phyloP scores from a whole-genome alignment of 2,113 vertebrate genomes.

The Dasyornis broadbenti region DNA sequence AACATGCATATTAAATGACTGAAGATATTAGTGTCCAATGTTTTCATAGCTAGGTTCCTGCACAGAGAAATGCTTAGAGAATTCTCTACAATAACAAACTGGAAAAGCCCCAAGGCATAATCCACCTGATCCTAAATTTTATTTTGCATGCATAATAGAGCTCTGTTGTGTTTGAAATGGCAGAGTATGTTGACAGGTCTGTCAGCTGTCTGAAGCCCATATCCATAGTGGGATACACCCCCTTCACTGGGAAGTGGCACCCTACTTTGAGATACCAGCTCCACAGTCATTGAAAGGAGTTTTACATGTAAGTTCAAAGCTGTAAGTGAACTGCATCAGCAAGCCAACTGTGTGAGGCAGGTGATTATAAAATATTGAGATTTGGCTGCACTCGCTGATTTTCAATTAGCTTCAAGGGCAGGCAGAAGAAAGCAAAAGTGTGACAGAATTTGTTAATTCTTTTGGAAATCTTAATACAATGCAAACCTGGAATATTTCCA shows the following conservation, averaged over 20 bases:
- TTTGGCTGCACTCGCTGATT: slow-evolving; percentile 15
- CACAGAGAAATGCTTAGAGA: slow-evolving; percentile 13
- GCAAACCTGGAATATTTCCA: background rate
- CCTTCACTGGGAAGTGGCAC: background rate
- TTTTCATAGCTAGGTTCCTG: background rate
- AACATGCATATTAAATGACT: slow-evolving; percentile 48
- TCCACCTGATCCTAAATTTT: background rate
- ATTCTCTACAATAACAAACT: background rate
- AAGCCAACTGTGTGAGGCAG: slow-evolving; percentile 11
- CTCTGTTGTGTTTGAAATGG: background rate
- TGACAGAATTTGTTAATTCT: slow-evolving; percentile 41
- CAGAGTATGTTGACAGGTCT: background rate
- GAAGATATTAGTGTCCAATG: slow-evolving; percentile 12
- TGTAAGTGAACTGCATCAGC: background rate
- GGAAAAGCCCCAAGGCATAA: background rate
- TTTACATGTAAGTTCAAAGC: background rate
- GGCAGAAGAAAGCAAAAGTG: background rate
- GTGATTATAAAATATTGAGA: slow-evolving; percentile 16
- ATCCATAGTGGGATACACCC: background rate
- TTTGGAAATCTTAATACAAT: slow-evolving; percentile 8
- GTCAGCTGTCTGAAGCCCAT: background rate
- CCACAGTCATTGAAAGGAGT: background rate
- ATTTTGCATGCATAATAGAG: slow-evolving; percentile 18
- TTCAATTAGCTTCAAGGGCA: slow-evolving; percentile 63
- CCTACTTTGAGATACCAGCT: background rate